A percentile compares a stretch with the other conserved stretches of the same genome.
Conservation (phyloP, 2,797 vertebrate species). For the Characodon lateralis region DNA sequence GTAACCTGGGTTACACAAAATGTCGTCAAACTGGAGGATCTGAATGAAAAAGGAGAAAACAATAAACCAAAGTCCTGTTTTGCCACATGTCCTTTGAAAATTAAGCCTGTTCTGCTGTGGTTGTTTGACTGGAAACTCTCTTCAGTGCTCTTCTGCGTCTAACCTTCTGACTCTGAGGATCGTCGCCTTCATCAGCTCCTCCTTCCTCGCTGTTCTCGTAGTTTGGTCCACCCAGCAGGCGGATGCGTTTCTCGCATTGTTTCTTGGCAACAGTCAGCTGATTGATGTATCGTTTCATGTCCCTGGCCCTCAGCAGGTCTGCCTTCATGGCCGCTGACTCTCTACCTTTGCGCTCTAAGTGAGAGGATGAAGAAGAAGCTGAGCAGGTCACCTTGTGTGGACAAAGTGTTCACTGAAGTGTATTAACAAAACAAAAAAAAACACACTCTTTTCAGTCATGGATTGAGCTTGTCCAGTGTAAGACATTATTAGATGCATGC, state of each 20-base stretch:
- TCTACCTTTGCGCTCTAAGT: constrained; percentile 89
- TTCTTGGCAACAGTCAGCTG: constrained; percentile 98
- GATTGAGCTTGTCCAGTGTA: no score
- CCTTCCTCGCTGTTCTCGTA: constrained; percentile 86
- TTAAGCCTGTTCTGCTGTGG: not conserved
- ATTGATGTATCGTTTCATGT: constrained; percentile 99
- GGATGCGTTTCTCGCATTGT: constrained; percentile 96
- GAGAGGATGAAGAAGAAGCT: not conserved
- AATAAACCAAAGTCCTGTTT: not conserved
- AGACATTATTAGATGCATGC: no score
- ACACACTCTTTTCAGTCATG: no score
- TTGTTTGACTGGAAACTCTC: not conserved
- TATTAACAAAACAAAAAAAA: no score
- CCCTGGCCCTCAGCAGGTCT: constrained; percentile 92
- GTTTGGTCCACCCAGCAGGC: constrained; percentile 90
- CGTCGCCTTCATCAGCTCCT: constrained; percentile 85
- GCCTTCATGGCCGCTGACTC: constrained; percentile 97
- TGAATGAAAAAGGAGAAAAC: constrained; percentile 49
- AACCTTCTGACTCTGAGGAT: constrained; percentile 92
- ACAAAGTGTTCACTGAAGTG: not conserved
- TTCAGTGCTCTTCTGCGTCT: not conserved
- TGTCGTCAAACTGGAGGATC: constrained; percentile 98
- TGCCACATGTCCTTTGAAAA: not conserved
- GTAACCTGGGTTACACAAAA: constrained; percentile 87
- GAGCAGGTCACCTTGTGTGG: not conserved